Percentiles rank a stretch among this genome's conserved stretches.
Evolutionary conservation across 2,888 invertebrate species (phyloP).

Genomic region (Scaptomyza parva): DNA sequence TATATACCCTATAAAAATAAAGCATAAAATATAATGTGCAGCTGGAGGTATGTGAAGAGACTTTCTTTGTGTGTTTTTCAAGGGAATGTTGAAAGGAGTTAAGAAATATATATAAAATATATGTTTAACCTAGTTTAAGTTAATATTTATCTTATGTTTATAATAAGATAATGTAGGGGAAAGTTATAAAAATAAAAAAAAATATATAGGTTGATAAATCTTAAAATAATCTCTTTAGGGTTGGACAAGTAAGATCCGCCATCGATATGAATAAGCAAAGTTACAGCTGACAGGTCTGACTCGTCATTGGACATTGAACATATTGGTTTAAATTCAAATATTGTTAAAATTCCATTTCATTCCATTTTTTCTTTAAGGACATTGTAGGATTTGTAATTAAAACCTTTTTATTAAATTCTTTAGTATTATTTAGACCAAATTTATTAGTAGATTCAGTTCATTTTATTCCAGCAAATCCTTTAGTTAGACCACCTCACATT

Average conservation of each 20-base stretch:
- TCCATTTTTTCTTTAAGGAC: no score
- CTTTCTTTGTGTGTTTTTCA: neutral
- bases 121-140: no score
- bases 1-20: neutral
- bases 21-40: neutral
- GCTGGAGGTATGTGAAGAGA: neutral
- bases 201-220: no score
- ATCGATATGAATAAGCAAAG: no score
- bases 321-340: neutral
- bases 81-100: neutral
- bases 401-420: neutral
- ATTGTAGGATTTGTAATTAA: neutral
- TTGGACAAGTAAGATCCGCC: no score
- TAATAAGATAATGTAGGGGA: no score
- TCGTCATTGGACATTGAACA: no score
- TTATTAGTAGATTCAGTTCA: neutral
- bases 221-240: no score
- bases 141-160: no score
- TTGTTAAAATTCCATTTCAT: neutral
- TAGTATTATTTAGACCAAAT: neutral
- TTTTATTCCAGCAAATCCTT: neutral
- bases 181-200: no score
- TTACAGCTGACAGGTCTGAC: no score
- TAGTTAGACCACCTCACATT: neutral
- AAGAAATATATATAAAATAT: no score